Evolutionary conservation across 2,797 vertebrate species (phyloP), one percentile per base, ranked within the genome.

Genomic region (Hipposideros larvatus): DNA sequence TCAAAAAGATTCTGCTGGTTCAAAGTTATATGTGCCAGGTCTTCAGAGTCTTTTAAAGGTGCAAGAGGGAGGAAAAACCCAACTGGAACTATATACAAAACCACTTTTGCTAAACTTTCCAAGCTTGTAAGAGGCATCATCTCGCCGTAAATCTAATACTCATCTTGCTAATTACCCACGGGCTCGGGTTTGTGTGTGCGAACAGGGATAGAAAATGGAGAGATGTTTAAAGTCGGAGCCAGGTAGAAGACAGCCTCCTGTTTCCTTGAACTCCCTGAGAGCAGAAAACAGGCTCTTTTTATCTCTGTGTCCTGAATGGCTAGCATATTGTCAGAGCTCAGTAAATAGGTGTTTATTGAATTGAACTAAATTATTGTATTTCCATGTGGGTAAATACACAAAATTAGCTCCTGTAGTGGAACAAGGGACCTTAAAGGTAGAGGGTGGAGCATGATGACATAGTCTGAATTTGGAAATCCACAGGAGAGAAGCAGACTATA

Each of bases 311-410:
- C 34, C 75, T 18, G 7, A 16, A 11, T 87, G 61, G 75, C 80
- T 80, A 71, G 85, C 87, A 73, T 78, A 78, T 84, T 66, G 66
- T 87, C 84, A 96, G 91, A 73, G 37, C 93, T 95, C 96, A 91
- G 59, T 92, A 95, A 96, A 86, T 87, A 46, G 34, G 18, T n/a
- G 31, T 77, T 92, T 68, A 68, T 18, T 68, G 88, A 95, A 63
- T 18, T 66, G 90, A 95, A 91, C 53, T 59, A 89, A 92, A 88
- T 93, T 91, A 95, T 89, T 96, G 86, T 94, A 89, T 97, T 97
- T 86, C 92, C 94, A 88, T 83, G 77, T 93, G 74, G 73, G 22
- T 84, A 96, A 94, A 96, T 83, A 86, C 31, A 82, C 51, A 89
- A 57, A 63, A 28, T 55, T 82, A 87, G 21, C 46, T 84, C 28